Conservation (phyloP, 2,113 vertebrate genomes). For the Coptodon bakossiorum region DNA sequence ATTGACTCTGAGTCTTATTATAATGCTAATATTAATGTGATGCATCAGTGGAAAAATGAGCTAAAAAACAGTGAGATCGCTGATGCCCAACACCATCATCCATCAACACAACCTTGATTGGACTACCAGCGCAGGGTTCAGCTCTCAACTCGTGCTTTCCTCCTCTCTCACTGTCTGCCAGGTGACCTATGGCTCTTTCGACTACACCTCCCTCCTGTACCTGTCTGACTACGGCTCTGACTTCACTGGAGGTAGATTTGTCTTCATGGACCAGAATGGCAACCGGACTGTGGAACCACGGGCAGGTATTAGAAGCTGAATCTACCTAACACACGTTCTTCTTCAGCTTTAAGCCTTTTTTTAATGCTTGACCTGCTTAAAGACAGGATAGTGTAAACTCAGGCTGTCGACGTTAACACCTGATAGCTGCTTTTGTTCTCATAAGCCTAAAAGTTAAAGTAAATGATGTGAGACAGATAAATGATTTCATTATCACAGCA, state of each 20-base stretch:
- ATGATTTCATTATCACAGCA: not conserved
- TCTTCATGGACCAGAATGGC: constrained; percentile 84
- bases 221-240: constrained; percentile 87
- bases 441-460: not conserved
- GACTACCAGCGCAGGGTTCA: not conserved
- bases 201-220: constrained; percentile 93
- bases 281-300: constrained; percentile 89
- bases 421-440: not conserved
- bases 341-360: not conserved
- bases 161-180: constrained; percentile 30
- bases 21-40: not conserved
- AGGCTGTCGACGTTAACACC: not conserved
- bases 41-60: not conserved
- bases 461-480: not conserved
- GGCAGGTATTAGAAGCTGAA: constrained; percentile 67
- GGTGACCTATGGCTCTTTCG: constrained; percentile 95
- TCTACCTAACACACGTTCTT: not conserved
- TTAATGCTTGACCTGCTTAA: not conserved
- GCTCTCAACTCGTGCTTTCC: not conserved
- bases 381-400: not conserved
- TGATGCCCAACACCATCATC: not conserved
- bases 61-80: not conserved
- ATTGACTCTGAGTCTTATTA: not conserved
- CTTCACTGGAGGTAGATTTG: constrained; percentile 86
- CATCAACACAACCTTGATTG: not conserved